A percentile compares a stretch with the other conserved stretches of the same genome.
These are phyloP conservation scores for Ormia ochracea DNA, from an alignment of 2,888 invertebrate genomes.

Conservation along the genomic window DNA sequence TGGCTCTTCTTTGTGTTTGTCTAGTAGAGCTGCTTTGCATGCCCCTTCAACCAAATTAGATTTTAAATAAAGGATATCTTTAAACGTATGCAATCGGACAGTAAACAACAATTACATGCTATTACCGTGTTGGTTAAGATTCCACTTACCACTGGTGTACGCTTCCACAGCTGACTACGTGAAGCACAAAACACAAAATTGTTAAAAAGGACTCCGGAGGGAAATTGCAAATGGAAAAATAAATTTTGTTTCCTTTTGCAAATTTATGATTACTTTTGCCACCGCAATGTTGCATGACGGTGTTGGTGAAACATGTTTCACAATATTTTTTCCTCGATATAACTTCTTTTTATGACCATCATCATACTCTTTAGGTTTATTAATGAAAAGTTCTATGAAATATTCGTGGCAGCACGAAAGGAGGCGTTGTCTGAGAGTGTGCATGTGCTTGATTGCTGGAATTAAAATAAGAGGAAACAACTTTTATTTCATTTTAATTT, in stretches of 20 bases:
- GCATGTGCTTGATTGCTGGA: background rate
- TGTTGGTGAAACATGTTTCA: conserved; percentile 27
- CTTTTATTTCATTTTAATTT: conserved; percentile 36
- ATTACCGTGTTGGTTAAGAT: conserved; percentile 34
- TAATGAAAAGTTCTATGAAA: conserved; percentile 21
- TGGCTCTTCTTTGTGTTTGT: background rate
- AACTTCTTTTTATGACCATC: conserved; percentile 55
- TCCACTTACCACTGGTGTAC: conserved; percentile 14
- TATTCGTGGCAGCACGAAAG: conserved; percentile 1
- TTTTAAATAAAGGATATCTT: background rate
- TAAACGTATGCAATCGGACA: conserved; percentile 9
- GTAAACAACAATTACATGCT: conserved; percentile 44
- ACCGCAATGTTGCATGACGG: conserved; percentile 43
- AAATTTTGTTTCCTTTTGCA: conserved; percentile 4
- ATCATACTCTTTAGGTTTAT: conserved; percentile 20
- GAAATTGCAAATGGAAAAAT: conserved; percentile 41
- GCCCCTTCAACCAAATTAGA: too few species aligned
- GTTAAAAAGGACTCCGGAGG: conserved; percentile 47
- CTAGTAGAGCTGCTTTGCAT: background rate
- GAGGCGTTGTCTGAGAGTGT: background rate
- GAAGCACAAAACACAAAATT: conserved; percentile 12
- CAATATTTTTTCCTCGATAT: conserved; percentile 33
- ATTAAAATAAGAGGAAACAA: background rate
- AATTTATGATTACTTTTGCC: conserved; percentile 27
- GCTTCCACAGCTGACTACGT: conserved; percentile 5